phyloP scores from a whole-genome alignment of 2,113 vertebrate genomes.

The Etheostoma spectabile region DNA sequence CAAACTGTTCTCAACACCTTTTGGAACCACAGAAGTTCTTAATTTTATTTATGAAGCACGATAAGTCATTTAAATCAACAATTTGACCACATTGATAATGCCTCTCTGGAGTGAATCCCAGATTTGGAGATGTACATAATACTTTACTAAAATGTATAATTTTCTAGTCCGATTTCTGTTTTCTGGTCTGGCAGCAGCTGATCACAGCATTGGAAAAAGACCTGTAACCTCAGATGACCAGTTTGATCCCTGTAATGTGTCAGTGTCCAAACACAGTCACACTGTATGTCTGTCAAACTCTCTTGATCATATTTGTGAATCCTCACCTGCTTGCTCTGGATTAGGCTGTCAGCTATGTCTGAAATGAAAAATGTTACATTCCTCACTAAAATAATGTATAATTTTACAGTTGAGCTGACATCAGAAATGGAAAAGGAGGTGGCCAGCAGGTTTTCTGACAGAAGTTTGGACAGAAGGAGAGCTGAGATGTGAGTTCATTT shows the following conservation, averaged over 20 bases:
- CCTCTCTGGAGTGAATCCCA: slow-evolving; percentile 17
- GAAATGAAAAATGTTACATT: slow-evolving; percentile 19
- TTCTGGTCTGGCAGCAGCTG: slow-evolving; percentile 35
- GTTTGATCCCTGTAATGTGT: slow-evolving; percentile 15
- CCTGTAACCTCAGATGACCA: not conserved
- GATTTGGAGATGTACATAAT: slow-evolving; percentile 25
- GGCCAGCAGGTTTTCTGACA: slow-evolving; percentile 65
- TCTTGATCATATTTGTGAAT: not conserved
- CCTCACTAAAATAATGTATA: slow-evolving; percentile 42
- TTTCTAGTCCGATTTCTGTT: slow-evolving; percentile 16
- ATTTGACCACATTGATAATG: not conserved
- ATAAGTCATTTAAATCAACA: not conserved
- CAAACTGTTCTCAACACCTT: slow-evolving; percentile 3
- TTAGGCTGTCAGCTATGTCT: slow-evolving; percentile 6
- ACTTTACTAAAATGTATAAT: slow-evolving; percentile 22
- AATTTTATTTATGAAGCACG: not conserved
- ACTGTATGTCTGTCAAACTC: not conserved
- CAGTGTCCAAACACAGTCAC: not conserved
- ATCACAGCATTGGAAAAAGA: not conserved
- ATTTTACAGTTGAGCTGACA: slow-evolving; percentile 54
- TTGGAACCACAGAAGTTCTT: not conserved
- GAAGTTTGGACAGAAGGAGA: slow-evolving; percentile 69
- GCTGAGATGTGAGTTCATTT: slow-evolving; percentile 70
- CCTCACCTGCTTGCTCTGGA: slow-evolving; percentile 11
- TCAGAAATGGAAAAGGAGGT: slow-evolving; percentile 46